Conservation (phyloP, 2,888 invertebrate species). For the Leptura quadrifasciata region DNA sequence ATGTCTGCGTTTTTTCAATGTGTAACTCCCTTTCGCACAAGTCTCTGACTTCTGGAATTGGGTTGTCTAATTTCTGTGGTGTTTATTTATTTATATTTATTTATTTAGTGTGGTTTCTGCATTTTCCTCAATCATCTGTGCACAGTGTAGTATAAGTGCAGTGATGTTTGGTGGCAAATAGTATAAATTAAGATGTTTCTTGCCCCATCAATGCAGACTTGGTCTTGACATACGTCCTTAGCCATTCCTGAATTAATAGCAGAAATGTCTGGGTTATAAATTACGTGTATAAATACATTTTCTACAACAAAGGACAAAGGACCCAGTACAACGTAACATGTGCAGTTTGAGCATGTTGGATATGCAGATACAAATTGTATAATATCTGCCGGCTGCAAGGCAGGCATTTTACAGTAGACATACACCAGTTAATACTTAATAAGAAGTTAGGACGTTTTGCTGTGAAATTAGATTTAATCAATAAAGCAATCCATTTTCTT, state of each 20-base stretch:
- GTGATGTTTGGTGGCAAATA: too few species aligned
- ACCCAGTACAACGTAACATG: conserved; percentile 9
- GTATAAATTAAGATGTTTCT: too few species aligned
- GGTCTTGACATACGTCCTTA: not conserved
- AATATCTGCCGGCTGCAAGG: conserved; percentile 5
- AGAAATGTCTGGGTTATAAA: not conserved
- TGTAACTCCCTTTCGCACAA: too few species aligned
- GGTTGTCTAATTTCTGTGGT: too few species aligned
- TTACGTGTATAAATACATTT: conserved; percentile 12
- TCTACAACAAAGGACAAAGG: not conserved
- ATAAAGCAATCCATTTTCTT: conserved; percentile 37
- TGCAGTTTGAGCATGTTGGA: conserved; percentile 13
- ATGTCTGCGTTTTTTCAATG: too few species aligned
- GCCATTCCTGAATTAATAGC: not conserved
- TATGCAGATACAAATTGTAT: conserved; percentile 31
- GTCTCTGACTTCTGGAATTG: too few species aligned
- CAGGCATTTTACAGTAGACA: not conserved
- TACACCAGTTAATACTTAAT: not conserved
- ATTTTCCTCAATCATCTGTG: too few species aligned
- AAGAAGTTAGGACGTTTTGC: not conserved
- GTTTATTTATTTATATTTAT: too few species aligned
- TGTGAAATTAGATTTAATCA: conserved; percentile 41
- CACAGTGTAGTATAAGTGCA: too few species aligned
- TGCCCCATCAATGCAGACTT: not conserved
- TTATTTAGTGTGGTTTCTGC: too few species aligned